phyloP scores from a whole-genome alignment of 2,888 invertebrate species.

The Stictocephala bisonia region DNA sequence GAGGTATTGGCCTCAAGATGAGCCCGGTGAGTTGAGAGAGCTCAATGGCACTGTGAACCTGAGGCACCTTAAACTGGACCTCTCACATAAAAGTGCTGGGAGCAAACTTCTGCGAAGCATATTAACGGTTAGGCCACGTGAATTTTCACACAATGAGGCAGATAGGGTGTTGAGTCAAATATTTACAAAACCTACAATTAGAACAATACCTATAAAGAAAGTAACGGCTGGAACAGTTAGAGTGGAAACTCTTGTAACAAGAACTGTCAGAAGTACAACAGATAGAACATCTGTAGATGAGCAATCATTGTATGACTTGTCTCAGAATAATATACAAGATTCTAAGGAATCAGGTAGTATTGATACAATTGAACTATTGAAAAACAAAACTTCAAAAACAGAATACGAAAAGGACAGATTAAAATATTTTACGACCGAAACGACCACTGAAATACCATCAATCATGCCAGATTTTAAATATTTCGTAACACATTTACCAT shows the following conservation, averaged over 20 bases:
- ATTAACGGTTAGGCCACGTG: background rate
- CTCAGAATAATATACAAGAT: background rate
- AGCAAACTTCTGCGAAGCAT: slow-evolving; percentile 11
- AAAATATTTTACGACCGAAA: no score
- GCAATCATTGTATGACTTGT: no score
- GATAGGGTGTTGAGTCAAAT: background rate
- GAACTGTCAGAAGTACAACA: no score
- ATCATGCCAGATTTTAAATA: no score
- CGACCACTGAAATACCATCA: no score
- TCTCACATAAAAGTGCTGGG: background rate
- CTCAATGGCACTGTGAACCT: background rate
- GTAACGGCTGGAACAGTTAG: no score
- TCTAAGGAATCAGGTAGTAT: no score
- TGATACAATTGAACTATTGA: background rate
- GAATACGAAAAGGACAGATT: no score
- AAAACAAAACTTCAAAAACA: background rate
- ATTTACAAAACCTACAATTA: slow-evolving; percentile 17
- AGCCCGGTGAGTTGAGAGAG: background rate
- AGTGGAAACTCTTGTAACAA: no score
- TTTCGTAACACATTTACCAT: no score
- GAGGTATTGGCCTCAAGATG: slow-evolving; percentile 15
- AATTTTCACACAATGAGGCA: slow-evolving; percentile 7
- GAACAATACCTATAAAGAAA: no score
- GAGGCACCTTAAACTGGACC: background rate
- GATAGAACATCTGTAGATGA: no score